These are phyloP conservation scores for Oncorhynchus mykiss DNA, from an alignment of 2,113 vertebrate genomes.

Conservation along the genomic window DNA sequence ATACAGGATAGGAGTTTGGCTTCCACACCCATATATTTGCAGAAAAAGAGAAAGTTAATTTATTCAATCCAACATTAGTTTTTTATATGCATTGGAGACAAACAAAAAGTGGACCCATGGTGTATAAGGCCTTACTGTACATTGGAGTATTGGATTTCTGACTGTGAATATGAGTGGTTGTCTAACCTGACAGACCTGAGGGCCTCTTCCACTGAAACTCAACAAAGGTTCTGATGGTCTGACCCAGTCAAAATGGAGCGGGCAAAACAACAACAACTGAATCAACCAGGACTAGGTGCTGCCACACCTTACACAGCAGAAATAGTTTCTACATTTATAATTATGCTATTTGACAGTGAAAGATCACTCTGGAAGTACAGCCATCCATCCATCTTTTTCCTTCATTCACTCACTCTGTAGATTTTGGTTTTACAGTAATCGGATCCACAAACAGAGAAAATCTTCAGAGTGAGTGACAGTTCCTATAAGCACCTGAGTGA, in stretches of 20 bases:
- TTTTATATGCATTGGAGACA: too few relatives aligned
- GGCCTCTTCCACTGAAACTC: neutral
- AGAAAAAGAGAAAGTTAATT: too few relatives aligned
- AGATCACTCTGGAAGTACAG: neutral
- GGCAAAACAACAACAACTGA: neutral
- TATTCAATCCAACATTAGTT: too few relatives aligned
- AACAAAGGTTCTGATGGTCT: neutral
- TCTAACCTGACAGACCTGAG: neutral
- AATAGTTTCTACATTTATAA: neutral
- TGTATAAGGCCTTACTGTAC: too few relatives aligned
- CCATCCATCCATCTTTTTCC: neutral
- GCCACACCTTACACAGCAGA: neutral
- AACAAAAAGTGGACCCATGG: too few relatives aligned
- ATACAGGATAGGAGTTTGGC: too few relatives aligned
- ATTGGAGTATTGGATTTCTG: too few relatives aligned
- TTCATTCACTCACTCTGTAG: neutral
- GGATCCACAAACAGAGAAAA: neutral
- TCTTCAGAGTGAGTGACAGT: neutral
- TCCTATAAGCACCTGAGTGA: constrained; percentile 9
- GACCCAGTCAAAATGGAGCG: neutral
- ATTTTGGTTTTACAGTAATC: constrained; percentile 12
- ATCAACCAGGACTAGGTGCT: neutral
- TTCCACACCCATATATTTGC: too few relatives aligned
- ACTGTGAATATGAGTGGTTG: too few relatives aligned
- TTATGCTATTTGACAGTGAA: neutral